phyloP scores from a whole-genome alignment of 2,113 vertebrate genomes.

The Prietella phreatophila region DNA sequence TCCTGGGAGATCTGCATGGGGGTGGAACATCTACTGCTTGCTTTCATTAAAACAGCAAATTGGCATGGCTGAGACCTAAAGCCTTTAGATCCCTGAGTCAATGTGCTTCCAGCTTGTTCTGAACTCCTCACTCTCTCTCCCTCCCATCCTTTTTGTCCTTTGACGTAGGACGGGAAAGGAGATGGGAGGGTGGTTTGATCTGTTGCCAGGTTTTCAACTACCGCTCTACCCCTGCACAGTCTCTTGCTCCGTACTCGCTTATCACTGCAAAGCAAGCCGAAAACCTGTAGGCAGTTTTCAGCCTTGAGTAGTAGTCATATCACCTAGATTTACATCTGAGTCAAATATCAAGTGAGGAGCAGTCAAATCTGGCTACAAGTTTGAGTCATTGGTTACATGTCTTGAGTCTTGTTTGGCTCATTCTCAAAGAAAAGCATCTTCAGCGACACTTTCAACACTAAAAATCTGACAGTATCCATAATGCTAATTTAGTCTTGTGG shows the following conservation, averaged over 20 bases:
- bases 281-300: slow-evolving; percentile 63
- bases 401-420: not conserved
- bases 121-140: slow-evolving; percentile 59
- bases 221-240: slow-evolving; percentile 7
- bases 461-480: slow-evolving; percentile 18
- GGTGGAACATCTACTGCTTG: slow-evolving; percentile 55
- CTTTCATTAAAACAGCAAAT: slow-evolving; percentile 74
- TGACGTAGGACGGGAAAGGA: slow-evolving; percentile 67
- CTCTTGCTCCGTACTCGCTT: not conserved
- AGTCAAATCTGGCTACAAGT: not conserved
- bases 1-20: slow-evolving; percentile 53
- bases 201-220: slow-evolving; percentile 67
- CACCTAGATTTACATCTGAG: not conserved
- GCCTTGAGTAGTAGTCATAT: not conserved
- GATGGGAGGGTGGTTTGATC: slow-evolving; percentile 71
- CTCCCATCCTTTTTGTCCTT: slow-evolving; percentile 29
- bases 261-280: slow-evolving; percentile 48
- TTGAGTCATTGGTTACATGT: not conserved
- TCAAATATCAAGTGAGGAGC: not conserved
- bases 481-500: slow-evolving; percentile 39
- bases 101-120: slow-evolving; percentile 72
- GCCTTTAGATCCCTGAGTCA: slow-evolving; percentile 70
- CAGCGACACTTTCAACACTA: not conserved
- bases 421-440: slow-evolving; percentile 7
- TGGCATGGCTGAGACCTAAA: slow-evolving; percentile 67